Evolutionary conservation across 2,797 vertebrate genomes (phyloP), one percentile per base, ranked within the genome.

Genomic region (Sebastes steindachneri): DNA sequence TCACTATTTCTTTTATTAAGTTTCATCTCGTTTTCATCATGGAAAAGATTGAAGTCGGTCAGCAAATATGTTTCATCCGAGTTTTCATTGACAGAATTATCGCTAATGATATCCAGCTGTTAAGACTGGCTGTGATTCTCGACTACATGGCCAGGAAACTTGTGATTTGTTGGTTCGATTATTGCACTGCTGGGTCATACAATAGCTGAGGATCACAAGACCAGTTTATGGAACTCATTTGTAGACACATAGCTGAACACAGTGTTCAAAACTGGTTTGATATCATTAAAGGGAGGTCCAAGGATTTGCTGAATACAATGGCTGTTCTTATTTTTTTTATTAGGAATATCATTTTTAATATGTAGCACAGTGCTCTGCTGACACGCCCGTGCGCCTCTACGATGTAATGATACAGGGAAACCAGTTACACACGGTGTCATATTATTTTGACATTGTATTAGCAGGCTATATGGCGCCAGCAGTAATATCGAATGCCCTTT

Each of bases 401-500:
- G 59, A 33, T 68, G 0, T 10, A 57, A 7, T 19, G 21, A 11
- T 28, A 57, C 19, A 45, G 58, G 15, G 14, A 66, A 79, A 66
- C n/a, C 54, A 66, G 65, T 58, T 29, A 31, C 71, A 60, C 41
- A 23, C 21, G 70, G 14, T 51, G 11, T n/a, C 25, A 9, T 69
- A 53, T 76, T 77, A 33, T 82, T 77, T 77, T 79, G 70, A 73
- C 19, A 62, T 66, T 70, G 12, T 62, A 25, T 62, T 26, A 65
- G 7, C 48, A n/a, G 7, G 48, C 48, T 8, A 45, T 51, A 45
- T 54, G 55, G 14, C 14, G 2, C 33, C 68, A 25, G 37, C 58
- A 23, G 37, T 64, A 2, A 80, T 80, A 81, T 64, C 66, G 77
- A 85, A 87, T 86, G 82, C 64, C 82, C 84, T 88, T 86, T 67